These are phyloP conservation scores for Sorex fumeus DNA, from an alignment of 2,113 vertebrate genomes.

Conservation along the genomic window DNA sequence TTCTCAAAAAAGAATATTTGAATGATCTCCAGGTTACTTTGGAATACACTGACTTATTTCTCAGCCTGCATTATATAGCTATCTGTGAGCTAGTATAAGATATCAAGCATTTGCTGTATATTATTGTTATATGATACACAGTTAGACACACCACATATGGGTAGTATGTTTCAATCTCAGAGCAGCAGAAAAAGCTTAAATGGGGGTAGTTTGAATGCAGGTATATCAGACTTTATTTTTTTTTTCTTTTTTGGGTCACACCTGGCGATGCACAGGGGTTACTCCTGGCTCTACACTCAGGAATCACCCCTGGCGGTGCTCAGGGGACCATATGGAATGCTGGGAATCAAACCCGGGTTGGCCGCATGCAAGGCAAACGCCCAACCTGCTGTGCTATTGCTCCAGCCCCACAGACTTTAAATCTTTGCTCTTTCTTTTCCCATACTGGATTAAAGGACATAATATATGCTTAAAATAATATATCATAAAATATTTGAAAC, in stretches of 20 bases:
- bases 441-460: not conserved
- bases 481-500: not conserved
- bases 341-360: too few relatives aligned
- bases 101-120: not conserved
- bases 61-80: not conserved
- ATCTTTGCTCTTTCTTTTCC: not conserved
- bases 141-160: not conserved
- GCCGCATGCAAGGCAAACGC: too few relatives aligned
- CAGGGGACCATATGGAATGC: too few relatives aligned
- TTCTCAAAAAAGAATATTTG: not conserved
- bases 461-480: not conserved
- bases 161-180: not conserved
- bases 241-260: too few relatives aligned
- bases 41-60: not conserved
- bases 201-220: not conserved
- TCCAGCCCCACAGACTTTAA: not conserved
- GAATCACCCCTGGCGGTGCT: too few relatives aligned
- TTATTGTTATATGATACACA: not conserved
- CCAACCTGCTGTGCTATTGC: too few relatives aligned
- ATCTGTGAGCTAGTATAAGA: not conserved
- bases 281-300: too few relatives aligned
- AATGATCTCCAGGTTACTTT: not conserved
- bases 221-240: not conserved
- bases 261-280: too few relatives aligned
- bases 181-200: not conserved